These are phyloP conservation scores for Brachylomia viminalis DNA, from an alignment of 2,888 invertebrate genomes.

Conservation along the genomic window DNA sequence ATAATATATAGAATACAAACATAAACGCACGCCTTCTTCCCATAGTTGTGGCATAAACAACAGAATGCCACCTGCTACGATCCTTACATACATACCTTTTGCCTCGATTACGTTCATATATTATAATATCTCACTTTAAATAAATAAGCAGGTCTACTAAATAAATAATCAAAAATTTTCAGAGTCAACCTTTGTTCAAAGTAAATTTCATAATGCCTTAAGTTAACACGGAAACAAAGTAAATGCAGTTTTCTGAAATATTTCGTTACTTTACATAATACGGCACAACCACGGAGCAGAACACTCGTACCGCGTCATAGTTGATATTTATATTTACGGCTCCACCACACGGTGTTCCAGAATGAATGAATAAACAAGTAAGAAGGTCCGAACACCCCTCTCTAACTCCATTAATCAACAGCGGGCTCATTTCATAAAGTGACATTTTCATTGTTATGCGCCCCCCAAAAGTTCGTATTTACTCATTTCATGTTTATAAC, in stretches of 20 bases:
- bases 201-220: constrained; percentile 3
- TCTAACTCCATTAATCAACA: constrained; percentile 86
- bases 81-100: too few relatives aligned
- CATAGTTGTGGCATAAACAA: too few relatives aligned
- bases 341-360: constrained; percentile 59
- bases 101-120: too few relatives aligned
- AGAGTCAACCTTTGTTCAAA: background rate
- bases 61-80: too few relatives aligned
- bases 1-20: too few relatives aligned
- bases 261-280: constrained; percentile 50
- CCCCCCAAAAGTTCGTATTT: constrained; percentile 83
- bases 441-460: constrained; percentile 88
- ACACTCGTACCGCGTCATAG: constrained; percentile 44
- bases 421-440: constrained; percentile 87
- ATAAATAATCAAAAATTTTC: constrained; percentile 9
- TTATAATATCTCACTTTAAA: background rate
- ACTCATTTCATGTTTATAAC: constrained; percentile 83
- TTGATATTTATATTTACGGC: constrained; percentile 75
- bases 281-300: too few relatives aligned
- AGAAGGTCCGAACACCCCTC: constrained; percentile 79
- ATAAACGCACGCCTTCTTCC: too few relatives aligned
- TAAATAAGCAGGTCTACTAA: background rate
- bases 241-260: constrained; percentile 42
- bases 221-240: constrained; percentile 26
- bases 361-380: constrained; percentile 83